Percentiles rank a stretch among this genome's conserved stretches.
Evolutionary conservation across 2,888 invertebrate genomes (phyloP).

Genomic region (Amphipyra berbera): DNA sequence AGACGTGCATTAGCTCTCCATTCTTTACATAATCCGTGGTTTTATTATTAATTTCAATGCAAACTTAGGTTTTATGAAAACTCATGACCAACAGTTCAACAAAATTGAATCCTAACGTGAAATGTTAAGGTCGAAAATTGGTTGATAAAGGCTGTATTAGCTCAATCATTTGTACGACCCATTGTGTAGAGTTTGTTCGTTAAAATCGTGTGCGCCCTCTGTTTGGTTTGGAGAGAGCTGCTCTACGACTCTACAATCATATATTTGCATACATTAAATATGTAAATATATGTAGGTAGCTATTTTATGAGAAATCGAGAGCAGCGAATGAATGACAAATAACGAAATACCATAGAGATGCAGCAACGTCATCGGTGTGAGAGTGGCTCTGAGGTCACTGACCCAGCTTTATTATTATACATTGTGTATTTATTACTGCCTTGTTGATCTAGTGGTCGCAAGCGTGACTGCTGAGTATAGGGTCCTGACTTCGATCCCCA

Average conservation of each 20-base stretch:
- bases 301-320: constrained; percentile 32
- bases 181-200: constrained; percentile 54
- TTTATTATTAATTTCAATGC: constrained; percentile 11
- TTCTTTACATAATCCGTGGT: constrained; percentile 10
- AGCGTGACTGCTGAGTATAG: no score
- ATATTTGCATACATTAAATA: constrained; percentile 48
- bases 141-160: constrained; percentile 29
- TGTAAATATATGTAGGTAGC: constrained; percentile 1
- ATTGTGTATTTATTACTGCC: no score
- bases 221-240: constrained; percentile 59
- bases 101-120: constrained; percentile 16
- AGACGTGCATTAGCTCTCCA: constrained; percentile 10
- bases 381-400: constrained; percentile 7
- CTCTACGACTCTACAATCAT: constrained; percentile 24
- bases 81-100: background rate
- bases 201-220: constrained; percentile 40
- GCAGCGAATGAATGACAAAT: constrained; percentile 3
- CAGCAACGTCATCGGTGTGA: constrained; percentile 9
- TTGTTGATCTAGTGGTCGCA: no score
- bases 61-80: constrained; percentile 26
- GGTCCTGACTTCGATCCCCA: no score
- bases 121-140: constrained; percentile 28
- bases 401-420: constrained; percentile 3
- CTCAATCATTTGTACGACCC: constrained; percentile 45
- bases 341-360: constrained; percentile 11